Base-by-base conservation (phyloP, 2,113 vertebrate genomes). In the Urocolius indicus region DNA sequence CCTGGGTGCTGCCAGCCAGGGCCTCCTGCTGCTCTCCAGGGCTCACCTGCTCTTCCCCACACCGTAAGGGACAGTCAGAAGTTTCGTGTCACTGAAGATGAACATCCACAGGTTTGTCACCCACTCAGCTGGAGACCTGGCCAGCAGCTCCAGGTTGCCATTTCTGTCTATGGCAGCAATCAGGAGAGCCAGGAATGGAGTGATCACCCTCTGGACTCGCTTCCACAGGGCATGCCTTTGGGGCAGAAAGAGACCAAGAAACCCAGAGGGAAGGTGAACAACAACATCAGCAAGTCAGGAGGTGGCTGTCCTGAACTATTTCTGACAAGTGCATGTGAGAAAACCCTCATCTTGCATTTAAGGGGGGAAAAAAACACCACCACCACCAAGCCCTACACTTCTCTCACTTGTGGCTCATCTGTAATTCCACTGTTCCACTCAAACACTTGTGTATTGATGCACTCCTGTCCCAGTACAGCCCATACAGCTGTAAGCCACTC, bases 211-310 rank as follows among this genome's bases (percentile, higher is more conserved):
- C 95, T 99, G 99, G 83, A 99, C 93, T 29, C 98, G 98, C 93
- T 99, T 99, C 99, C 99, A 99, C 66, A 99, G 90, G 34, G 99
- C 98, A 79, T 99, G 98, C 91, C 99, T 99, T 97, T 52, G 55
- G 34, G 18, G 51, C 29, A 94, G 68, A 84, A 38, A 69, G 46
- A 87, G 45, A 95, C 22, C 68, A 5, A 92, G 68, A 93, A 57
- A 89, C n/a, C 65, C 94, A 91, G 41, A 81, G 68, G 55, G 55
- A 66, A 81, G 7, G 29, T 92, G 43, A 93, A 68, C 58, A 89
- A 30, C 0, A 0, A 1, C 18, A 48, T 32, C 84, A 66, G 61
- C 48, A 80, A 22, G 69, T 11, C 34, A 49, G 63, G 30, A 78
- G 45, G 34, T n/a, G 66, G 52, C 8, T 49, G 36, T 43, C 84